A percentile compares a stretch with the other conserved stretches of the same genome.
Evolutionary conservation across 1,140 invertebrate genomes (phyloP).

Genomic region (Aphelenchoides fujianensis): DNA sequence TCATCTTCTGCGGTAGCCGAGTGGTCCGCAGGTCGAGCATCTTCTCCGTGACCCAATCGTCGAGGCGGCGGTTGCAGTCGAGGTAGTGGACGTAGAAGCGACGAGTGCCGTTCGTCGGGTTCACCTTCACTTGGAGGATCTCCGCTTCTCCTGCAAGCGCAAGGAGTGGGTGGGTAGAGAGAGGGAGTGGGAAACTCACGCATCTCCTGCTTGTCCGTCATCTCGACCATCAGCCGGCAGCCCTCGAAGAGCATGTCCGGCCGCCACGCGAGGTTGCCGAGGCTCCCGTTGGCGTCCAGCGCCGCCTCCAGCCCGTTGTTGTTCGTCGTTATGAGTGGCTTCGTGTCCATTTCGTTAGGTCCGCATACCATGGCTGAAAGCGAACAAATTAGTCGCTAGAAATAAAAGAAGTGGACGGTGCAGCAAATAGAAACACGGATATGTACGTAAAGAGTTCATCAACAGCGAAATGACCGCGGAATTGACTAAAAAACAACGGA

Average conservation of each 20-base stretch:
- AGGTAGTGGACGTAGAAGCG: constrained; percentile 50
- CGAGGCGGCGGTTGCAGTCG: constrained; percentile 48
- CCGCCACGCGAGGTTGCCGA: constrained; percentile 12
- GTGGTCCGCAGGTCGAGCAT: constrained; percentile 25
- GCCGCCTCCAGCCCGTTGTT: constrained; percentile 3
- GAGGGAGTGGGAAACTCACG: too few relatives aligned
- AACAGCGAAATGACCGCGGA: too few relatives aligned
- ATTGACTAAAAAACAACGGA: too few relatives aligned
- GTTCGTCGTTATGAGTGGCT: background rate
- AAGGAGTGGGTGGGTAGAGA: background rate
- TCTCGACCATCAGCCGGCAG: constrained; percentile 43
- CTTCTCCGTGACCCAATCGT: constrained; percentile 47
- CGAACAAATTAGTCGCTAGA: too few relatives aligned
- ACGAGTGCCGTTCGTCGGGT: constrained; percentile 7
- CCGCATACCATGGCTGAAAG: constrained; percentile 4
- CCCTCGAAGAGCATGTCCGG: constrained; percentile 38
- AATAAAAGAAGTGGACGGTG: too few relatives aligned
- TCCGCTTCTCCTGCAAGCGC: constrained; percentile 44
- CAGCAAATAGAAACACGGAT: too few relatives aligned
- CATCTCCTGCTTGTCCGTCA: constrained; percentile 26
- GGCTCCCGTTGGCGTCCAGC: background rate
- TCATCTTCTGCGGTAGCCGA: constrained; percentile 7
- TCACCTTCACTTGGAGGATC: constrained; percentile 30
- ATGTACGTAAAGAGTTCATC: too few relatives aligned
- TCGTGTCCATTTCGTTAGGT: background rate